Percentiles rank a stretch among this genome's conserved stretches.
phyloP scores from a whole-genome alignment of 2,797 vertebrate genomes.

The Acrocephalus scirpaceus region DNA sequence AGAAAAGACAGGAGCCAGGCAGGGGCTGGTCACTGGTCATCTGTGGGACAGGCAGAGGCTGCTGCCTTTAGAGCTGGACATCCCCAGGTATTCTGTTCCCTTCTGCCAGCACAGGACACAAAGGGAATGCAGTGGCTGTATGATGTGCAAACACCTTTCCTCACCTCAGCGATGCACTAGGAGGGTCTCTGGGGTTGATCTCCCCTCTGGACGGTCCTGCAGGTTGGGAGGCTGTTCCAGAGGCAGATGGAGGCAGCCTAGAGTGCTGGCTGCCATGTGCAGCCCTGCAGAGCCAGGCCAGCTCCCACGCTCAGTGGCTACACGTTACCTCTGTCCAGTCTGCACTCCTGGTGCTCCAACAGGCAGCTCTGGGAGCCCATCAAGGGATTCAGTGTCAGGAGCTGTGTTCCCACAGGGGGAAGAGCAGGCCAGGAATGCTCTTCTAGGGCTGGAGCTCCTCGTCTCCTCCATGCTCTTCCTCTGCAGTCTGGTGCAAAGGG shows the following conservation, averaged over 20 bases:
- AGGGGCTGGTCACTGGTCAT: background rate
- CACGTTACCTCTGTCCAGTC: background rate
- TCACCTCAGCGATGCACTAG: background rate
- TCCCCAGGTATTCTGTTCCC: background rate
- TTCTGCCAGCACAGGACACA: background rate
- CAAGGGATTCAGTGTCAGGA: background rate
- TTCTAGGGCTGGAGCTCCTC: background rate
- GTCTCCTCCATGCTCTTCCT: background rate
- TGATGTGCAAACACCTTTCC: background rate
- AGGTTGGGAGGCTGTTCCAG: background rate
- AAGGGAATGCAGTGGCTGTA: background rate
- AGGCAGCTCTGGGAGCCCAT: rapidly evolving
- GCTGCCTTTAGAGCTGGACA: background rate
- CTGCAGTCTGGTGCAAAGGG: background rate
- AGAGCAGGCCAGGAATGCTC: background rate
- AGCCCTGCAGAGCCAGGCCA: background rate
- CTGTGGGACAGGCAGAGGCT: background rate
- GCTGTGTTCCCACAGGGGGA: background rate
- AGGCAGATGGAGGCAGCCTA: background rate
- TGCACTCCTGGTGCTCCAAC: background rate
- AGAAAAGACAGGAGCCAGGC: slow-evolving; percentile 4
- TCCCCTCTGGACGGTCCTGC: background rate
- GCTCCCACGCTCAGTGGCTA: background rate
- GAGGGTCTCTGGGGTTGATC: background rate
- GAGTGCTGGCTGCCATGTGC: background rate